These are phyloP conservation scores for Parotocinclus haroldoi DNA, from an alignment of 2,797 vertebrate species.

Conservation along the genomic window DNA sequence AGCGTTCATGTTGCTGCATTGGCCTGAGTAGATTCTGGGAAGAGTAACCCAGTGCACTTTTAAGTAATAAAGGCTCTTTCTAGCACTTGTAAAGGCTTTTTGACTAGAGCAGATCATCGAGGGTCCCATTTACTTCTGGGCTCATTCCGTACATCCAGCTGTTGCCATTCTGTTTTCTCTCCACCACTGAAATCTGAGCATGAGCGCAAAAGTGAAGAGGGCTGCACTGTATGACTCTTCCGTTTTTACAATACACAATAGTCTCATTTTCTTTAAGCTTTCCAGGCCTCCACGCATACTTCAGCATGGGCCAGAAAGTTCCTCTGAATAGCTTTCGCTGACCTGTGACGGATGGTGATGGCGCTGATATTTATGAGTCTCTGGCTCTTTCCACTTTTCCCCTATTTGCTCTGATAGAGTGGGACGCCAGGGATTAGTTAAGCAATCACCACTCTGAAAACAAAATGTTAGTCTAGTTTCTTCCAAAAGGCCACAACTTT, in stretches of 20 bases:
- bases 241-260: slow-evolving; percentile 43
- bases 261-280: slow-evolving; percentile 41
- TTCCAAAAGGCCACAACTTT: too few species aligned
- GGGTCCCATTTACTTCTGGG: slow-evolving; percentile 27
- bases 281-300: slow-evolving; percentile 30
- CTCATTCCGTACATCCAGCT: slow-evolving; percentile 30
- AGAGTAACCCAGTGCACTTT: slow-evolving; percentile 19
- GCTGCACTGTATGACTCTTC: background rate
- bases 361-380: slow-evolving; percentile 44
- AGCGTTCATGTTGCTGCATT: slow-evolving; percentile 10
- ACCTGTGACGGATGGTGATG: slow-evolving; percentile 45
- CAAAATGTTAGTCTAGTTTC: background rate
- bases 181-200: slow-evolving; percentile 20
- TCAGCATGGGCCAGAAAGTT: slow-evolving; percentile 38
- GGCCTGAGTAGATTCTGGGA: slow-evolving; percentile 19
- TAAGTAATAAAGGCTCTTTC: background rate
- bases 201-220: slow-evolving; percentile 3
- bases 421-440: slow-evolving; percentile 10
- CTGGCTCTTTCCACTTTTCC: slow-evolving; percentile 7
- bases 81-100: background rate
- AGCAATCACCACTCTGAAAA: slow-evolving; percentile 1
- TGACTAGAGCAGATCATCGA: background rate
- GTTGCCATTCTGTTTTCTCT: slow-evolving; percentile 25
- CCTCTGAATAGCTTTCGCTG: slow-evolving; percentile 43
- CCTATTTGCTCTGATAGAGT: slow-evolving; percentile 20